Evolutionary conservation across 2,888 invertebrate species (phyloP).

Genomic region (Heterodera filipjevi): DNA sequence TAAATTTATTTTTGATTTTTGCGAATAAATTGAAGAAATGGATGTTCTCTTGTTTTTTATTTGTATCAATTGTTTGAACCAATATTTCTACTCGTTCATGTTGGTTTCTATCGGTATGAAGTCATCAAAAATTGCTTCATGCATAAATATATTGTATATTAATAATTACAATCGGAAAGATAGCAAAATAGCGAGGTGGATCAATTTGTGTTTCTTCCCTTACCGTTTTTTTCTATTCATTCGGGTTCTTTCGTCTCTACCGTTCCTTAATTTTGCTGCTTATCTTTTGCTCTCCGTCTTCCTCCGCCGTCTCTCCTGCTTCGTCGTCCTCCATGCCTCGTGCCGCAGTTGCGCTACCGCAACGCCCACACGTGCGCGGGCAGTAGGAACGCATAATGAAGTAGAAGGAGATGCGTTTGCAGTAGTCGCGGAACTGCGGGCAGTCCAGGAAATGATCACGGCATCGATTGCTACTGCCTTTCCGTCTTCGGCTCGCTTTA

Average conservation of each 20-base stretch:
- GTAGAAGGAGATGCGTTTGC: slow-evolving; percentile 60
- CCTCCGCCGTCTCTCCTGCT: neutral
- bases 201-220: no score
- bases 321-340: neutral
- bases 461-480: slow-evolving; percentile 40
- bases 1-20: slow-evolving; percentile 12
- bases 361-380: slow-evolving; percentile 55
- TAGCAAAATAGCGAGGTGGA: no score
- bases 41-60: neutral
- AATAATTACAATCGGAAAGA: no score
- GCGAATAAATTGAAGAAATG: neutral
- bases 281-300: no score
- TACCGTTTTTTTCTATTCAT: neutral
- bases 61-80: neutral
- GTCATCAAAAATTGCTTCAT: no score
- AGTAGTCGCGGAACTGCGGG: slow-evolving; percentile 62
- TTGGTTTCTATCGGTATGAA: no score
- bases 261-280: no score
- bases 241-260: neutral
- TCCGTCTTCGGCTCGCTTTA: neutral
- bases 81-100: no score
- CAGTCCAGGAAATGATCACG: slow-evolving; percentile 64
- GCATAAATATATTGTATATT: no score
- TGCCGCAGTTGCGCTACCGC: neutral
- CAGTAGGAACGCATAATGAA: slow-evolving; percentile 65